Percentiles rank a stretch among this genome's conserved stretches.
Evolutionary conservation across 2,113 vertebrate genomes (phyloP).

Genomic region (Uria aalge): DNA sequence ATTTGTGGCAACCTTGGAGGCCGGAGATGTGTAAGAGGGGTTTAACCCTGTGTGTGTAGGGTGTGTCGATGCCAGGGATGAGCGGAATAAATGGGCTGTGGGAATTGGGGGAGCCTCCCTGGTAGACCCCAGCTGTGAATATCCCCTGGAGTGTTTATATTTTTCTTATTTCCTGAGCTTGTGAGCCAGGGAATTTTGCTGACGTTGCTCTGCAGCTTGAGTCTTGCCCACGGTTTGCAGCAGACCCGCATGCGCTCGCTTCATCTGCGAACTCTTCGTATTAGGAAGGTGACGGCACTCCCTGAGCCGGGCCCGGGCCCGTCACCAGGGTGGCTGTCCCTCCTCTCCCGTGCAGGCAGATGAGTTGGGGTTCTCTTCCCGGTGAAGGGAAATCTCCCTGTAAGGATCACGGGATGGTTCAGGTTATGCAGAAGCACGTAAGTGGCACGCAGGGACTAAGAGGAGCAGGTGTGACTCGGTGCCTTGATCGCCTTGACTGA

Average conservation of each 20-base stretch:
- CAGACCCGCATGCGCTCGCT: neutral
- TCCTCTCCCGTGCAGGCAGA: neutral
- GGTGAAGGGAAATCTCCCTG: neutral
- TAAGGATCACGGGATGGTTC: neutral
- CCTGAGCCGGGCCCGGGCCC: neutral
- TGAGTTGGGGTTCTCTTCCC: neutral
- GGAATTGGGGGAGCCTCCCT: neutral
- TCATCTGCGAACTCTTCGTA: neutral
- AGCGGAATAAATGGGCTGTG: neutral
- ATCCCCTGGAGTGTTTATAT: neutral
- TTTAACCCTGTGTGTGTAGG: neutral
- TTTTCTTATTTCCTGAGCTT: neutral
- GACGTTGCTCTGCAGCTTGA: neutral
- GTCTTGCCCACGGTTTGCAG: neutral
- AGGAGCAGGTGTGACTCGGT: neutral
- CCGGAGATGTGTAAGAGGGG: neutral
- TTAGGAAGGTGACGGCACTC: neutral
- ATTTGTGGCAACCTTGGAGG: neutral
- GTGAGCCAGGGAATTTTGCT: neutral
- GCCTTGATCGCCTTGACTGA: neutral
- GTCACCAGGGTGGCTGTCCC: neutral
- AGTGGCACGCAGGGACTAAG: neutral
- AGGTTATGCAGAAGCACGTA: fast-evolving
- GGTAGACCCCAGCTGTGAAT: neutral
- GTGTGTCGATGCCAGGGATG: neutral